These are phyloP conservation scores for Mystacides longicornis DNA, from an alignment of 2,888 invertebrate genomes.

Conservation along the genomic window DNA sequence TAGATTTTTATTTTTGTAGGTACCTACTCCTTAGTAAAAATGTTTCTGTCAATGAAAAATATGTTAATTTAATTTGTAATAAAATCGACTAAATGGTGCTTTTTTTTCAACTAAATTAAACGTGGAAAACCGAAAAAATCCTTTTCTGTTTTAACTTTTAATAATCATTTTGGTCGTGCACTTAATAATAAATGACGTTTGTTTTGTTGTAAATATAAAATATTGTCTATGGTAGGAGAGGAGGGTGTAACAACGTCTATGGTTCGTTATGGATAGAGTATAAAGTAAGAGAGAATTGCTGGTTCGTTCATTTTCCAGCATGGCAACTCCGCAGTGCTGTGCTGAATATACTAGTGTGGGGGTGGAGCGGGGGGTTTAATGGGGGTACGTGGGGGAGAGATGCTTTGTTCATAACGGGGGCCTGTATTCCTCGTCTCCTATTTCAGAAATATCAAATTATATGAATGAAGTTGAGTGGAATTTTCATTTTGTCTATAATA, in stretches of 20 bases:
- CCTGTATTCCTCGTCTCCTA: conserved; percentile 23
- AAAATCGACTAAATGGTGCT: too few species aligned
- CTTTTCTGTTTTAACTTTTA: too few species aligned
- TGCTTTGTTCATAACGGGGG: conserved; percentile 26
- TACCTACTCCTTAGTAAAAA: too few species aligned
- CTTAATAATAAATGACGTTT: too few species aligned
- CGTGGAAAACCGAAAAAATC: too few species aligned
- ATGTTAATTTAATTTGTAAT: too few species aligned
- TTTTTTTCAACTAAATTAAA: too few species aligned
- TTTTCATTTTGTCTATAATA: conserved; percentile 2
- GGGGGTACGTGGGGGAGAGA: conserved; percentile 19
- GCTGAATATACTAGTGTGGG: conserved; percentile 8
- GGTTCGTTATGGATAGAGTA: background rate
- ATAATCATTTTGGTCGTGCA: too few species aligned
- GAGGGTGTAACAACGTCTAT: background rate
- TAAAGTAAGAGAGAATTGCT: conserved; percentile 1
- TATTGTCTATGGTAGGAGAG: background rate
- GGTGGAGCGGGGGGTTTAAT: conserved; percentile 28
- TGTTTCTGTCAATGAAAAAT: too few species aligned
- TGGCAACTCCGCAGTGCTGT: conserved; percentile 21
- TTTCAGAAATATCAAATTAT: conserved; percentile 10
- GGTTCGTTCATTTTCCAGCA: conserved; percentile 21
- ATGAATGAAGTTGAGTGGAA: conserved; percentile 10
- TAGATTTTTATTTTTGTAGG: too few species aligned
- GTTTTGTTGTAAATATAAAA: background rate